Evolutionary conservation across 2,113 vertebrate genomes (phyloP).

Genomic region (Axis porcinus): DNA sequence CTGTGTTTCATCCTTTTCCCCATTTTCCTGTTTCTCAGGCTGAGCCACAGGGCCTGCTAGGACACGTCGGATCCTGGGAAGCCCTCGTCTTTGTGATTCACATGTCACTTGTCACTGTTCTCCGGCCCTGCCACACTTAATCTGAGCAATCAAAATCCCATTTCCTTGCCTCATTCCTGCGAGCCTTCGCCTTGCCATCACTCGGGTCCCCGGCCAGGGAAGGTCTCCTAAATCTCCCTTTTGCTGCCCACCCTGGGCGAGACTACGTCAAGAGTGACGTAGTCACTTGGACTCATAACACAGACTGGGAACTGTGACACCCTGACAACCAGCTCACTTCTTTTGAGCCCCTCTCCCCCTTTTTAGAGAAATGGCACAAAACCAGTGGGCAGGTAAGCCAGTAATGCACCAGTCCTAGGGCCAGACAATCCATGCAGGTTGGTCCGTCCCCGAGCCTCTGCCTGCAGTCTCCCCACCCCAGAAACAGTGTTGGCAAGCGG

Average conservation of each 20-base stretch:
- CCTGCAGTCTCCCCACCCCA: accelerated
- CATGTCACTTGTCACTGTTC: conserved; percentile 25
- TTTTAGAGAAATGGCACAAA: conserved; percentile 19
- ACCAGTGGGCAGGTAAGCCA: background rate
- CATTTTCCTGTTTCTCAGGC: conserved; percentile 24
- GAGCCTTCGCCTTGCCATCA: background rate
- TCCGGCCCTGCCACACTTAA: background rate
- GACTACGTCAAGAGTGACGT: background rate
- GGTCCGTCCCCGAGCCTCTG: background rate
- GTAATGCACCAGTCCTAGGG: background rate
- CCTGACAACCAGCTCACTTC: background rate
- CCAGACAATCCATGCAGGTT: accelerated
- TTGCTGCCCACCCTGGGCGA: background rate
- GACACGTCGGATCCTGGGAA: background rate
- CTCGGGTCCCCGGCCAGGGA: background rate
- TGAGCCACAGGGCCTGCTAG: conserved; percentile 14
- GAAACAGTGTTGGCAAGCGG: background rate
- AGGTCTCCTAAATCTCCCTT: background rate
- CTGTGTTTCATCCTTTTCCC: background rate
- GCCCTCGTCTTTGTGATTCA: background rate
- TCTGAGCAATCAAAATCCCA: background rate
- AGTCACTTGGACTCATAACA: background rate
- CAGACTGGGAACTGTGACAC: accelerated
- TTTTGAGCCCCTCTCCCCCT: background rate
- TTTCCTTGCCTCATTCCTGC: background rate